Base-by-base conservation (phyloP, 2,888 invertebrate genomes). In the Brachylomia viminalis region DNA sequence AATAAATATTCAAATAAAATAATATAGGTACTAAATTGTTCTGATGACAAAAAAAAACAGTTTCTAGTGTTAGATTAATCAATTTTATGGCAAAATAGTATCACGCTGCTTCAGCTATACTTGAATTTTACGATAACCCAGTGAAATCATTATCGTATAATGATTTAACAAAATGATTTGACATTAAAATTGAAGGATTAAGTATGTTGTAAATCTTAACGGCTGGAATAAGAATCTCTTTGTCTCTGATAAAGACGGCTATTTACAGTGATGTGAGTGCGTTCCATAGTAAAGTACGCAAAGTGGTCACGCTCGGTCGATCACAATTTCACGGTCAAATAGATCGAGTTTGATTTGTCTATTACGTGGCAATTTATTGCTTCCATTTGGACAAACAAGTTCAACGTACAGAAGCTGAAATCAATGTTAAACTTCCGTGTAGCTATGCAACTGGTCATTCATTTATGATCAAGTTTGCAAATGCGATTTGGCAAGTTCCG, bases 291-390 rank as follows among this genome's bases (percentile, higher is more conserved):
- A 65, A 86, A 90, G 91, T 93, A 93, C 91, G 94, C 92, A 91
- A 92, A 91, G 86, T 92, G 88, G 93, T 93, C 93, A 93, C 93
- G 94, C 94, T 91, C 91, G 90, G 90, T 91, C 92, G 92, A 92
- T 92, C 90, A 92, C 92, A 94, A 95, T 95, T 96, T 95, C 95
- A 95, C 93, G 95, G 95, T 93, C 94, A 95, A 94, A 95, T 92
- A 93, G 92, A 91, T 92, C 87, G 92, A 93, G 92, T 94, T 93
- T 92, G 93, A 94, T 94, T 92, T 92, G 92, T 93, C 92, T 92
- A 93, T 94, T 93, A 93, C 91, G 90, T 89, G 89, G 88, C 89
- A 91, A 87, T 93, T 92, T 90, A 93, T 92, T 90, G 89, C 88
- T 87, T 84, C 86, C 90, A 91, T 91, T 92, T 90, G 90, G 90